phyloP scores from a whole-genome alignment of 2,888 invertebrate species.

The Drosophila borealis region DNA sequence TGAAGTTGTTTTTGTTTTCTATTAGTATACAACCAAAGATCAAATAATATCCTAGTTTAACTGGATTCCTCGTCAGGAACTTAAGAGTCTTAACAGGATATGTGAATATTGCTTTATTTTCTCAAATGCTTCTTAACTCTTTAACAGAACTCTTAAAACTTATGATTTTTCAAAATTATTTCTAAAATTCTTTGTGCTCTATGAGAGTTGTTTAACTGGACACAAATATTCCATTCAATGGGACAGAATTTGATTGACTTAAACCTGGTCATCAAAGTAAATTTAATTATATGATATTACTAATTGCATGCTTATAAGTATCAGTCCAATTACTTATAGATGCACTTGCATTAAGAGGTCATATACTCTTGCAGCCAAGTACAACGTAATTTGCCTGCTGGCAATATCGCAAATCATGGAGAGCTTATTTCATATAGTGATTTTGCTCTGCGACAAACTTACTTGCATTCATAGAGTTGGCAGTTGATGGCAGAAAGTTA shows the following conservation, averaged over 20 bases:
- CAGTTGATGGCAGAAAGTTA: constrained; percentile 19
- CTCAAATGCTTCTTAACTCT: too few relatives aligned
- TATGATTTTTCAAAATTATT: too few relatives aligned
- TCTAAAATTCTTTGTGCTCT: background rate
- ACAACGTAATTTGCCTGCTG: constrained; percentile 22
- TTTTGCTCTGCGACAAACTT: constrained; percentile 20
- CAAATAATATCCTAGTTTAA: too few relatives aligned
- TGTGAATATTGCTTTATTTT: too few relatives aligned
- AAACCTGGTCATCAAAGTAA: background rate
- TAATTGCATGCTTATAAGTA: constrained; percentile 28
- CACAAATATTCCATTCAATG: background rate
- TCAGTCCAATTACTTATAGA: constrained; percentile 31
- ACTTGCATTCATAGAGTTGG: constrained; percentile 11
- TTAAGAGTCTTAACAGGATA: too few relatives aligned
- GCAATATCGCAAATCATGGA: constrained; percentile 13
- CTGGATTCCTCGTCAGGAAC: too few relatives aligned
- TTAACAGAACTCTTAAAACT: too few relatives aligned
- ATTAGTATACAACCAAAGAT: background rate
- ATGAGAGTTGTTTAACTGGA: background rate
- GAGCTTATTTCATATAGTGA: constrained; percentile 14
- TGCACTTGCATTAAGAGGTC: constrained; percentile 4
- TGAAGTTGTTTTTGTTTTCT: background rate
- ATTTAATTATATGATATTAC: constrained; percentile 17
- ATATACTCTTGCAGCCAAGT: background rate
- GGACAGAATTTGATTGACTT: constrained; percentile 8